Evolutionary conservation across 2,888 invertebrate genomes (phyloP).

Genomic region (Noctuana brunneofusca): DNA sequence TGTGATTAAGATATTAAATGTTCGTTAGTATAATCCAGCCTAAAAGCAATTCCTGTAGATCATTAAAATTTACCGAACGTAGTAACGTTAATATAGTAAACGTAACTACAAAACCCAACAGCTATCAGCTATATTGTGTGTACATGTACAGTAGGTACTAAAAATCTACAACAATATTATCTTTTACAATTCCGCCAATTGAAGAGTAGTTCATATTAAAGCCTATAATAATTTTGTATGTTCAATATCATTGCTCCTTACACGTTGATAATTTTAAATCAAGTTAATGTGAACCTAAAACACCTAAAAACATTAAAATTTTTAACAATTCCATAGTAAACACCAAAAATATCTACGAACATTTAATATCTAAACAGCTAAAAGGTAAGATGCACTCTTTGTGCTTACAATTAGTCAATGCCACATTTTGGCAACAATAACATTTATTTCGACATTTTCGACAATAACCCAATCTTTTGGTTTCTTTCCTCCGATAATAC

Average conservation of each 20-base stretch:
- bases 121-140: background rate
- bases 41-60: constrained; percentile 6
- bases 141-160: background rate
- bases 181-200: background rate
- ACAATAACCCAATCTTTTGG: constrained; percentile 54
- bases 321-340: constrained; percentile 6
- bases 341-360: constrained; percentile 44
- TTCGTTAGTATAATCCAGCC: constrained; percentile 41
- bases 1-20: constrained; percentile 59
- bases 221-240: background rate
- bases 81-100: no score
- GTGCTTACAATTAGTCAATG: constrained; percentile 61
- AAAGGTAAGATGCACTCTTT: constrained; percentile 65
- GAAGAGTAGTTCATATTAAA: background rate
- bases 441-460: constrained; percentile 43
- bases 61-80: background rate
- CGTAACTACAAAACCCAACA: no score
- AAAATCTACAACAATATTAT: background rate
- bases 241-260: background rate
- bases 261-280: background rate
- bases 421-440: constrained; percentile 50
- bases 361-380: constrained; percentile 64
- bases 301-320: background rate
- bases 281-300: background rate
- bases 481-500: constrained; percentile 59